Evolutionary conservation across 1,140 invertebrate genomes (phyloP).

Genomic region (Hirudo medicinalis): DNA sequence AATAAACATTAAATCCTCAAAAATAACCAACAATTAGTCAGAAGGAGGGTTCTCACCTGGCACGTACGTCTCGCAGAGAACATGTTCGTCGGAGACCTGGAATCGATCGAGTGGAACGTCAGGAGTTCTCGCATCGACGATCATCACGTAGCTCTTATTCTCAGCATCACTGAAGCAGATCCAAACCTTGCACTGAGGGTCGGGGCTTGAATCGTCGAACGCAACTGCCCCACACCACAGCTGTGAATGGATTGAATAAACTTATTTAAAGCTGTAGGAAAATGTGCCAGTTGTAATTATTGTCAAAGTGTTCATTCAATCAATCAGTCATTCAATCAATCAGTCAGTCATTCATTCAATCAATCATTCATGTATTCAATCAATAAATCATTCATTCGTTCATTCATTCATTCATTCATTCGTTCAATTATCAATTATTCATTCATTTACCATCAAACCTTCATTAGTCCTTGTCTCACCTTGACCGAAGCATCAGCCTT

Average conservation of each 20-base stretch:
- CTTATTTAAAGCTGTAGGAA: too few species aligned
- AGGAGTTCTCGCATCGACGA: constrained; percentile 94
- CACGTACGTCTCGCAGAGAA: constrained; percentile 88
- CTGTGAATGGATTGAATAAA: neutral
- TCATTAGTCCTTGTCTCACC: constrained; percentile 39
- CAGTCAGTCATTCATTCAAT: too few species aligned
- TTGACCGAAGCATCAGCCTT: constrained; percentile 88
- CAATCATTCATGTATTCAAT: too few species aligned
- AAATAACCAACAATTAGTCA: too few species aligned
- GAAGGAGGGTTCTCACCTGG: constrained; percentile 47
- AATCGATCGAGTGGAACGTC: constrained; percentile 86
- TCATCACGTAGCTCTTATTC: constrained; percentile 74
- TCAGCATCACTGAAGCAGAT: constrained; percentile 88
- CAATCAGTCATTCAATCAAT: too few species aligned
- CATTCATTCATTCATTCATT: too few species aligned
- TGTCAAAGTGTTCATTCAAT: too few species aligned
- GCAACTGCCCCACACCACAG: neutral
- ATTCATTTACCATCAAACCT: too few species aligned
- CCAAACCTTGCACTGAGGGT: constrained; percentile 55
- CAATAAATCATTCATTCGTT: too few species aligned
- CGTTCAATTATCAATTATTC: too few species aligned
- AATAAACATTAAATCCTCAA: too few species aligned
- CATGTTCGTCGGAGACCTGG: constrained; percentile 74
- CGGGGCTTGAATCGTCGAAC: neutral
- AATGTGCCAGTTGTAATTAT: too few species aligned